Base-by-base conservation (phyloP, 2,888 invertebrate genomes). In the Cryptus viduatorius region DNA sequence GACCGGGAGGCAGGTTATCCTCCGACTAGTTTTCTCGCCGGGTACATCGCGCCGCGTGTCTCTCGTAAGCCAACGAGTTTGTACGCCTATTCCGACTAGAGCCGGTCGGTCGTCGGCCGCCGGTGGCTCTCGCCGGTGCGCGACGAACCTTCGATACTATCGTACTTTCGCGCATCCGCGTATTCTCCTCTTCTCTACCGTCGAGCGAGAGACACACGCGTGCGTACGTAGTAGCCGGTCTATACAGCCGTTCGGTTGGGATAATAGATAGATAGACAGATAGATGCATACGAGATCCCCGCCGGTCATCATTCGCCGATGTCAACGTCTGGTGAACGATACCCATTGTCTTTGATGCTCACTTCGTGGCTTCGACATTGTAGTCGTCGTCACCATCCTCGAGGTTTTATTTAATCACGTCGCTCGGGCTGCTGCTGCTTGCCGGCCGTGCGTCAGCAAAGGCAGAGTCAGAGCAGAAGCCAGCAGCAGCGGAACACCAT, bases 401-500 rank as follows among this genome's bases (percentile, higher is more conserved):
- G 86, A 61, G 84, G 92, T 93, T 93, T 93, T 93, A 92, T 93
- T 92, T 92, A 93, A 93, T 92, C 92, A 92, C 92, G 90, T 88
- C 86, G 90, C 90, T 89, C 87, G 88, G 89, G 89, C 69, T 53
- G 79, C 73, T 68, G 79, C 82, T 84, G 84, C 84, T 83, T 82
- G 83, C 85, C 72, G 83, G 71, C 79, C 53, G 69, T 84, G 85
- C 83, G 80, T 81, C 80, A 81, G 83, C 80, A 50, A 29, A 83
- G 68, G 65, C 83, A 72, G 16, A 71, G 71, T 50, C 56, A 46
- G 64, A 64, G 75, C 64, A 65, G 50, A 50, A 77, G 42, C 68
- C 69, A 69, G 68, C 56, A 82, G 80, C 71, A n/a, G 19, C 61
- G 56, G 53, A 48, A 46, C 83, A 77, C 86, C 86, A 82, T 79